These are phyloP conservation scores for Lycocerus yunnanus DNA, from an alignment of 2,888 invertebrate genomes.

Conservation along the genomic window DNA sequence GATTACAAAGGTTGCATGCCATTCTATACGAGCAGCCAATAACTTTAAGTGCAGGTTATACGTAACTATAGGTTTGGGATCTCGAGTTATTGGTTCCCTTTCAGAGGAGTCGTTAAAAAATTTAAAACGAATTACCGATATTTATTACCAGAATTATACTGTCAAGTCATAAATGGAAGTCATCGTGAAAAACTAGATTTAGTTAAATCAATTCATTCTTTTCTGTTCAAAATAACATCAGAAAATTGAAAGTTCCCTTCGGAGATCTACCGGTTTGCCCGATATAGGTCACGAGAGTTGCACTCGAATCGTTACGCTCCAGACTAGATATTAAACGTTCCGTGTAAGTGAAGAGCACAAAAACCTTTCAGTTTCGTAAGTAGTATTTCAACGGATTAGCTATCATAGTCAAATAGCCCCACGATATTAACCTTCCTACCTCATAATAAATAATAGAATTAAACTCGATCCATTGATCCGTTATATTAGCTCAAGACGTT, in stretches of 20 bases:
- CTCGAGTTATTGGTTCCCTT: slow-evolving; percentile 33
- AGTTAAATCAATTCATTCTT: slow-evolving; percentile 7
- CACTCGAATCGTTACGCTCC: not conserved
- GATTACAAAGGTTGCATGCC: slow-evolving; percentile 25
- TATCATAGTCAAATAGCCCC: slow-evolving; percentile 19
- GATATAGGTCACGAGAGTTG: not conserved
- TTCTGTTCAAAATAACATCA: slow-evolving; percentile 1
- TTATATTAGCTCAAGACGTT: slow-evolving; percentile 28
- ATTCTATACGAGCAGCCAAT: slow-evolving; percentile 18
- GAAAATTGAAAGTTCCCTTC: not conserved
- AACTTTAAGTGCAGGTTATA: slow-evolving; percentile 30
- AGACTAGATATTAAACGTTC: not conserved
- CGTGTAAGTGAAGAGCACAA: not conserved
- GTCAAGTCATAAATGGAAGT: slow-evolving; percentile 20
- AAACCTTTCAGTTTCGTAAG: not conserved
- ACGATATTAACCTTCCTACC: slow-evolving; percentile 19
- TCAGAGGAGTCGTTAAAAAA: slow-evolving; percentile 34
- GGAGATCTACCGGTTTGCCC: not conserved
- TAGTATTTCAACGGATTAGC: slow-evolving; percentile 24
- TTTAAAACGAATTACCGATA: slow-evolving; percentile 33
- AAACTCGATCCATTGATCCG: slow-evolving; percentile 30
- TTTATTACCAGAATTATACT: slow-evolving; percentile 33
- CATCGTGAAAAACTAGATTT: slow-evolving; percentile 10
- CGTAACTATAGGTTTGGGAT: slow-evolving; percentile 35
- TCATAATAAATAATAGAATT: slow-evolving; percentile 29